phyloP scores from a whole-genome alignment of 2,113 vertebrate species.

The Amazona vittata region DNA sequence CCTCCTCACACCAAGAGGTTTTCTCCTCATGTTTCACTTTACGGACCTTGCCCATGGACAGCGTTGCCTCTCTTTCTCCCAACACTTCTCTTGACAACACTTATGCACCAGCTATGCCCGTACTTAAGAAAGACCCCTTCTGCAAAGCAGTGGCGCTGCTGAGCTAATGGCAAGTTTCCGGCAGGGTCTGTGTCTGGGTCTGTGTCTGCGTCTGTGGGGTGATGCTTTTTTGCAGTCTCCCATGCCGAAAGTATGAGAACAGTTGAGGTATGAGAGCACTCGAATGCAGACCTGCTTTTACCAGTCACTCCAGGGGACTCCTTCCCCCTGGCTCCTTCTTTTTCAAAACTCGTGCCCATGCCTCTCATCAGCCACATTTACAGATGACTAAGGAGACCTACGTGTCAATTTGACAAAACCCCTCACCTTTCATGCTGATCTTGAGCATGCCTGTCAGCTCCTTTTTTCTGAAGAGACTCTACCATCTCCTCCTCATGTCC shows the following conservation, averaged over 20 bases:
- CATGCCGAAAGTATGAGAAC: neutral
- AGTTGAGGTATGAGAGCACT: neutral
- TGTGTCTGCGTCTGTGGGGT: neutral
- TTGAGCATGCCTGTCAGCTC: slow-evolving; percentile 64
- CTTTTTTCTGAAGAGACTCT: slow-evolving; percentile 78
- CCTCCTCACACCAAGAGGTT: fast-evolving
- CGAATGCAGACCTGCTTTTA: neutral
- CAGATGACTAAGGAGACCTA: neutral
- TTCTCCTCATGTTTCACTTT: neutral
- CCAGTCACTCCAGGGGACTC: neutral
- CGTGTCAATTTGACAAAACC: neutral
- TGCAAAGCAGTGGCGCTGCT: neutral
- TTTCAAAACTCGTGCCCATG: neutral
- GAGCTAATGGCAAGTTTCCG: neutral
- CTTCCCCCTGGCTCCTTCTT: neutral
- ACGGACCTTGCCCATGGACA: neutral
- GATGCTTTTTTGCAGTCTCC: neutral
- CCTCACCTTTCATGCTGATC: slow-evolving; percentile 67
- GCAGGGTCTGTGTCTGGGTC: too few species aligned
- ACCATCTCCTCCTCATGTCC: slow-evolving; percentile 77
- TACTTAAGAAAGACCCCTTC: neutral
- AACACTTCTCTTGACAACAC: neutral
- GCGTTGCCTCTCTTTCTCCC: neutral
- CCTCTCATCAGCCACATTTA: neutral
- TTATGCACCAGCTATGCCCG: neutral